A percentile compares a stretch with the other conserved stretches of the same genome.
Conservation (phyloP, 2,888 invertebrate genomes). For the Erannis defoliaria region DNA sequence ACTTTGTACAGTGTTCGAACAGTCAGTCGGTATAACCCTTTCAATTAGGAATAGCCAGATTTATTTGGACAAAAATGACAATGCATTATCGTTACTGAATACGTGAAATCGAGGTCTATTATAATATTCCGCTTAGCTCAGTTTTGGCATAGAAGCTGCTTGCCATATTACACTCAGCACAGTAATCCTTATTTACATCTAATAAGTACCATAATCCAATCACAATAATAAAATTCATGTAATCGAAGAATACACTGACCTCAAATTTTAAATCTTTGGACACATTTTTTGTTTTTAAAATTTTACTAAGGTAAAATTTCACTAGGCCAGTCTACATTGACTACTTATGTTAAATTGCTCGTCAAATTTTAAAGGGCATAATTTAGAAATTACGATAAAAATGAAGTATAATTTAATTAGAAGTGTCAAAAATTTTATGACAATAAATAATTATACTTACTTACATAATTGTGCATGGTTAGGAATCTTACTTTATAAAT, state of each 20-base stretch:
- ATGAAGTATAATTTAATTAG: conserved; percentile 38
- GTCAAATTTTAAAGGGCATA: conserved; percentile 36
- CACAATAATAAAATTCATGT: conserved; percentile 30
- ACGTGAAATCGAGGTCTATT: not conserved
- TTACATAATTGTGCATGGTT: conserved; percentile 36
- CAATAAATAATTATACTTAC: conserved; percentile 22
- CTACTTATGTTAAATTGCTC: conserved; percentile 41
- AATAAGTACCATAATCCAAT: conserved; percentile 41
- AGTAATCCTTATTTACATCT: conserved; percentile 25
- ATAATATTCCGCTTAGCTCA: too few relatives aligned
- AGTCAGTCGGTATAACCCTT: too few relatives aligned
- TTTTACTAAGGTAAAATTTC: conserved; percentile 44
- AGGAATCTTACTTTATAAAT: conserved; percentile 13
- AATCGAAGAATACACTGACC: conserved; percentile 44
- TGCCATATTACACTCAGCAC: conserved; percentile 18
- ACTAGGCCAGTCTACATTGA: conserved; percentile 41
- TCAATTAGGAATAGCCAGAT: not conserved
- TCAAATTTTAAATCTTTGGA: conserved; percentile 48
- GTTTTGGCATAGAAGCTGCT: not conserved
- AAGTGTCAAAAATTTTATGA: conserved; percentile 40
- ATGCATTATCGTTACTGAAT: not conserved
- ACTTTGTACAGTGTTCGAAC: too few relatives aligned
- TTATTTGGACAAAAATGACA: not conserved
- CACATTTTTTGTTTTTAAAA: conserved; percentile 34
- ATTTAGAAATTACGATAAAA: conserved; percentile 32